Base-by-base conservation (phyloP, 2,797 vertebrate species). In the Rhynchotus rufescens region DNA sequence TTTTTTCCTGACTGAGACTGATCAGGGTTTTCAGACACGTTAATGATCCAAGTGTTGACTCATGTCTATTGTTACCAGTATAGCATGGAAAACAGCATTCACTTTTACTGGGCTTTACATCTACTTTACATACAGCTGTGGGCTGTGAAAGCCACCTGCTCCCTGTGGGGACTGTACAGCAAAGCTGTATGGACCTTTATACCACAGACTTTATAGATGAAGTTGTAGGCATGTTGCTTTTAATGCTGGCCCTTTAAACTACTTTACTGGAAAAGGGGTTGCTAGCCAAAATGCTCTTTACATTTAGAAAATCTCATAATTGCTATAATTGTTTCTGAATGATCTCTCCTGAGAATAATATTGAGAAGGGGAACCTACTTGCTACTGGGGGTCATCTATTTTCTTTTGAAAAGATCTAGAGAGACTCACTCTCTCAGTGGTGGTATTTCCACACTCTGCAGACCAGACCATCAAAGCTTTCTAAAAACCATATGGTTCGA, bases 121-220 rank as follows among this genome's bases (percentile, higher is more conserved):
- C 15, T 30, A 30, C 52, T 56, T 56, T n/a, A 30, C 52, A 30
- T 19, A n/a, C 15, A 56, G 28, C 73, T 68, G 42, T 5, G 42
- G 87, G 23, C 62, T 71, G 8, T 3, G 38, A 1, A 2, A 71
- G 26, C 40, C 49, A n/a, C 26, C 44, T 4, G 6, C 28, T 28
- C 45, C 51, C 45, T 0, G 0, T 13, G 59, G 23, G 62, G 66
- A 19, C 68, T 23, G 0, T 1, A 17, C 21, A 30, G 9, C 51
- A 28, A 52, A 52, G 81, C 57, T 21, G 0, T 1, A 0, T 9
- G 15, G 13, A 57, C 26, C 32, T 73, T 21, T 11, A 38, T 44
- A n/a, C 20, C 25, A 5, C n/a, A 34, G 65, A 30, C 64, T 79
- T 49, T 54, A 15, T 52, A 47, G 17, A 34, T 34, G n/a, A 60